Base-by-base conservation (phyloP, 2,113 vertebrate genomes). In the Mobula birostris region DNA sequence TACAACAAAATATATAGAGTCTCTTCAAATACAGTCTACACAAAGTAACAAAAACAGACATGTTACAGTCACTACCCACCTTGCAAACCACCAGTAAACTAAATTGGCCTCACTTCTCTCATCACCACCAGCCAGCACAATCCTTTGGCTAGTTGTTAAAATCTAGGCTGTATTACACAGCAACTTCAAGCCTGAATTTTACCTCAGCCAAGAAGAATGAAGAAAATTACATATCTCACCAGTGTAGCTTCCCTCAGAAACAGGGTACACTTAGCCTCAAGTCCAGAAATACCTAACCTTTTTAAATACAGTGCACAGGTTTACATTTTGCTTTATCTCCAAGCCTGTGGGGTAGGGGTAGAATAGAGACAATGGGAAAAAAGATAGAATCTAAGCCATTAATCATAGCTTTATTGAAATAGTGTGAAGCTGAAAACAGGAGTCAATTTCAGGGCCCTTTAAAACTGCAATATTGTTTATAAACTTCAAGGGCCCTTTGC, bases 1-100 rank as follows among this genome's bases (percentile, higher is more conserved):
- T 93, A 93, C 91, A 93, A 90, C 85, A 90, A 90, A 93, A 74
- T 74, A 74, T 74, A 93, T 93, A 93, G 87, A 90, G 91, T 76
- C 68, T 93, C 70, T 93, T 48, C 91, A 93, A 93, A 24, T 72
- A 93, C 32, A 93, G 36, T 93, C 68, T 72, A 74, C 88, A 92
- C 91, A 93, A 93, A 70, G 36, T 48, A 74, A 93, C 66, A 90
- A 90, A 74, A 90, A 90, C 58, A 90, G 91, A 93, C 36, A 93
- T 11, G 21, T 68, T 92, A 91, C 88, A 92, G 24, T 93, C 91
- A 93, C 66, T 27, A 74, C 72, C 24, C 70, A 93, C 36, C 91
- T 19, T 56, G 36, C 68, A 93, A 70, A 40, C 36, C 91, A 76
- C 40, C 68, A 56, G 91, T 74, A 12, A 72, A 27, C 36, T 74